Base-by-base conservation (phyloP, 1,140 invertebrate species). In the Pristionchus pacificus region DNA sequence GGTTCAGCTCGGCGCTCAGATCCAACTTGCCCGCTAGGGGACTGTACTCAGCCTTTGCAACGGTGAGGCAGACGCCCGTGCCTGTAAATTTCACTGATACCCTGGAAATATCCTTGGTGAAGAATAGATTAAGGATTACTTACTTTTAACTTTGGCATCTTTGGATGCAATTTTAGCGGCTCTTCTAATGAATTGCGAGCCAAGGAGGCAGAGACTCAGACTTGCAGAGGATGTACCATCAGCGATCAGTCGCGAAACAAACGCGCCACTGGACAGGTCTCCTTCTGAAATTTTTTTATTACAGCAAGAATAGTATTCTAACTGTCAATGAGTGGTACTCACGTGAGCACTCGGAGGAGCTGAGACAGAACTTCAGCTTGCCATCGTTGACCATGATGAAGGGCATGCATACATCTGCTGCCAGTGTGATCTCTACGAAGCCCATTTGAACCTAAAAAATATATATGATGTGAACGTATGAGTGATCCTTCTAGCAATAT, bases 151-250 rank as follows among this genome's bases (percentile, higher is more conserved):
- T n/a, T n/a, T n/a, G n/a, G n/a, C n/a, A n/a, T n/a, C n/a, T n/a
- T n/a, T n/a, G n/a, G n/a, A n/a, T n/a, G 38, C 65, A 24, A 29
- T 55, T 28, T 30, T 57, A 0, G 65, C 49, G 25, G 58, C 13
- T 29, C 31, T 66, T n/a, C 58, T 66, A 15, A 66, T 55, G n/a
- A 66, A 24, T 19, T 66, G 31, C 13, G 49, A 66, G 1, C 33
- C 65, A 66, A 57, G 55, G 31, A 55, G 38, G 30, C 65, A 66
- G 1, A 66, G 10, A n/a, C 65, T 66, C 14, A 66, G 24, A 28
- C 55, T 57, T 19, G 38, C 65, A 19, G 25, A 29, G 0, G 58
- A 1, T 66, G 55, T 66, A 1, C 65, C 31, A 6, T 66, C 65
- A 1, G 49, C 14, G 2, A 66, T n/a, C 15, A 57, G 31, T 13